Conservation (phyloP, 2,888 invertebrate species). For the Brenthis daphne region DNA sequence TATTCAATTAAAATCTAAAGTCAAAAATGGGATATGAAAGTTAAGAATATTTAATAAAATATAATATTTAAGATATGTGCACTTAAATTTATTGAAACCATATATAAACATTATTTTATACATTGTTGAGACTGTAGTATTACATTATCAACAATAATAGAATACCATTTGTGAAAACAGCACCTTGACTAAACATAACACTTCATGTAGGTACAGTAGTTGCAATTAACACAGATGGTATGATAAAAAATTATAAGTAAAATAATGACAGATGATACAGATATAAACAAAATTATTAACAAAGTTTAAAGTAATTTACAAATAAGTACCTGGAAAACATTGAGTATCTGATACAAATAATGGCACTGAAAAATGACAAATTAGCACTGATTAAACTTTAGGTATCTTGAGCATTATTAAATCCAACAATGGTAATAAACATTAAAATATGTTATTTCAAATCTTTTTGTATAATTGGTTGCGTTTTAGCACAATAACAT, state of each 20-base stretch:
- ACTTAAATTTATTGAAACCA: slow-evolving; percentile 69
- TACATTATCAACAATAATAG: slow-evolving; percentile 30
- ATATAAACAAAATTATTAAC: slow-evolving; percentile 8
- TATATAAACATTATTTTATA: slow-evolving; percentile 39
- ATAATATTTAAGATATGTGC: slow-evolving; percentile 55
- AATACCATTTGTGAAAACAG: slow-evolving; percentile 34
- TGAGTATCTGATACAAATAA: slow-evolving; percentile 31
- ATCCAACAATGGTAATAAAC: background rate
- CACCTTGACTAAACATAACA: slow-evolving; percentile 24
- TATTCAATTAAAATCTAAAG: slow-evolving; percentile 49
- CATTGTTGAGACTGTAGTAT: slow-evolving; percentile 31
- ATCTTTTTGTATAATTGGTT: background rate
- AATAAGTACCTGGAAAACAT: slow-evolving; percentile 16
- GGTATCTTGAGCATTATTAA: slow-evolving; percentile 18
- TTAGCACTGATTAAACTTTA: slow-evolving; percentile 7
- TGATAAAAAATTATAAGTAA: slow-evolving; percentile 6
- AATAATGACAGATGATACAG: slow-evolving; percentile 9
- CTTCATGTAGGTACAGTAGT: slow-evolving; percentile 23
- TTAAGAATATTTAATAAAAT: slow-evolving; percentile 17
- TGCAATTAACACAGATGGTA: slow-evolving; percentile 29
- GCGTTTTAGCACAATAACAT: background rate
- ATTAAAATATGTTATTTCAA: no score
- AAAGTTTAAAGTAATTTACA: slow-evolving; percentile 15
- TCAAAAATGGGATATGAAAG: slow-evolving; percentile 9
- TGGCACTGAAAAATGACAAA: slow-evolving; percentile 28